phyloP scores from a whole-genome alignment of 2,113 vertebrate species.

The Poicephalus gulielmi region DNA sequence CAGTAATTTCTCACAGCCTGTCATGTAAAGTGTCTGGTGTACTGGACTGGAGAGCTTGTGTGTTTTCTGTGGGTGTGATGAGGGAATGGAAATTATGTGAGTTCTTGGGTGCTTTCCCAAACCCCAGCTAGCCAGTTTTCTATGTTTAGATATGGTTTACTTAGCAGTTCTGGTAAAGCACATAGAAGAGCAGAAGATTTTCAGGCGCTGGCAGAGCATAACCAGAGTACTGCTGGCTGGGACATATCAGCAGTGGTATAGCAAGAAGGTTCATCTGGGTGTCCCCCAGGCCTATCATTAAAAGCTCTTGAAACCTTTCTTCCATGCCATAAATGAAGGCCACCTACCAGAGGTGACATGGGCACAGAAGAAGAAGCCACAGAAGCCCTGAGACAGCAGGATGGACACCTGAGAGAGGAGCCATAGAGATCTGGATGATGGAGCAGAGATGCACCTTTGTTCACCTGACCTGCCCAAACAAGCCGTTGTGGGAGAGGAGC shows the following conservation, averaged over 20 bases:
- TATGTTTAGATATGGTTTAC: slow-evolving; percentile 40
- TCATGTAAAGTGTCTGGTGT: background rate
- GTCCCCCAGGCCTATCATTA: background rate
- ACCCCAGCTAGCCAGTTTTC: slow-evolving; percentile 35
- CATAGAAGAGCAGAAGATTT: background rate
- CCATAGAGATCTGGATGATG: background rate
- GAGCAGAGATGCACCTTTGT: background rate
- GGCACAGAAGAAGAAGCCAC: background rate
- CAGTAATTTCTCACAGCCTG: slow-evolving; percentile 2
- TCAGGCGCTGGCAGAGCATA: background rate
- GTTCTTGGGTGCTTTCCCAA: slow-evolving; percentile 63
- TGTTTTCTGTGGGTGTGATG: slow-evolving; percentile 47
- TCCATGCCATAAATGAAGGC: background rate
- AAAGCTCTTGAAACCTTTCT: background rate
- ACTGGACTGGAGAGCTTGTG: background rate
- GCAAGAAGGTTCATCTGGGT: background rate
- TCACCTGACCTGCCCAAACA: background rate
- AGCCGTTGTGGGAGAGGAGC: background rate
- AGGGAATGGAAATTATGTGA: slow-evolving; percentile 39
- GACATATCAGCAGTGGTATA: background rate
- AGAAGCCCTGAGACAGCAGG: background rate
- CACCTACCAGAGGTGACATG: background rate
- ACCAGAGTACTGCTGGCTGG: background rate
- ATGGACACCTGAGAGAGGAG: background rate
- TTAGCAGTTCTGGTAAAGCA: background rate